Evolutionary conservation across 2,888 invertebrate genomes (phyloP).

Genomic region (Adineta ricciae): DNA sequence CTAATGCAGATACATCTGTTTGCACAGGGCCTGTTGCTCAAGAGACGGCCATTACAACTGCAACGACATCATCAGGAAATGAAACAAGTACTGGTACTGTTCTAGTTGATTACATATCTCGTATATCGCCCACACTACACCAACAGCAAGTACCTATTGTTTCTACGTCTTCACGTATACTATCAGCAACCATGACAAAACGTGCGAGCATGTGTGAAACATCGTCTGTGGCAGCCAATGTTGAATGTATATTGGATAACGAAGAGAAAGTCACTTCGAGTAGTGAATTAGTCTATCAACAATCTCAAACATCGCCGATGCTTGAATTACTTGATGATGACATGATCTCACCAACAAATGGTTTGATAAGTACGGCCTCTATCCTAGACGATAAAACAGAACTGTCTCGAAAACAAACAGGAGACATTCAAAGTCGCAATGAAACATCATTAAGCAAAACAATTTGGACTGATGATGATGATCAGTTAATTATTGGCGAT

Average conservation of each 20-base stretch:
- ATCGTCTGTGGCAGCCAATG: background rate
- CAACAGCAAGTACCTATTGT: background rate
- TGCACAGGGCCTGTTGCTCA: background rate
- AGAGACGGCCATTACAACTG: background rate
- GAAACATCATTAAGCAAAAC: constrained; percentile 20
- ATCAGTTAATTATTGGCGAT: constrained; percentile 17
- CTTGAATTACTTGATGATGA: constrained; percentile 13
- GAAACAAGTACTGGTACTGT: background rate
- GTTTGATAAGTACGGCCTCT: background rate
- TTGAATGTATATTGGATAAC: background rate
- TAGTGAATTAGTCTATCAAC: background rate
- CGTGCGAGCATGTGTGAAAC: background rate
- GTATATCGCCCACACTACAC: background rate
- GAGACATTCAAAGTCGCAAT: background rate
- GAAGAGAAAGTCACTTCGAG: background rate
- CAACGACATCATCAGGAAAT: background rate
- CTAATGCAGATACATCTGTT: background rate
- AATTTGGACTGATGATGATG: constrained; percentile 7
- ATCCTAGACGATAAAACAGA: background rate
- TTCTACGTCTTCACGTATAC: background rate
- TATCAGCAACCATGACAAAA: background rate
- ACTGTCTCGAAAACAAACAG: background rate
- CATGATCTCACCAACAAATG: background rate
- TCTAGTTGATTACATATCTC: background rate
- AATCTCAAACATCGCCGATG: background rate